A percentile compares a stretch with the other conserved stretches of the same genome.
Conservation (phyloP, 2,888 invertebrate genomes). For the Acleris laterana region DNA sequence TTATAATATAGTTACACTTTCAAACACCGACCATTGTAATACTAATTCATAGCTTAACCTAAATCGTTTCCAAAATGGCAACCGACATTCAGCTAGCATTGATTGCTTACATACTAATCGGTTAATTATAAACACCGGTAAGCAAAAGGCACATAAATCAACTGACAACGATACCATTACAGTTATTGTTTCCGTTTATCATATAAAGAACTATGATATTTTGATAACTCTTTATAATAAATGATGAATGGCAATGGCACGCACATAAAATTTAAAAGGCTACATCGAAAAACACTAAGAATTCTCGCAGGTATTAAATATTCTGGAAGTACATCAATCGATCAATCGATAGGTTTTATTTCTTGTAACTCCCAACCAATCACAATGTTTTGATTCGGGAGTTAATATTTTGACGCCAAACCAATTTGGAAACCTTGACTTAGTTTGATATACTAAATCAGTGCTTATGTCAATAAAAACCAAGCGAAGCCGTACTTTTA, state of each 20-base stretch:
- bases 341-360: too few species aligned
- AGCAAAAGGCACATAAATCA: conserved; percentile 48
- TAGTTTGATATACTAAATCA: too few species aligned
- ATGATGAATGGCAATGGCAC: neutral
- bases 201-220: neutral
- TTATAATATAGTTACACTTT: conserved; percentile 56
- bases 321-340: too few species aligned
- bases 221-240: neutral
- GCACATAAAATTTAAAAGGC: neutral
- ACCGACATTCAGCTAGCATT: conserved; percentile 44
- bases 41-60: conserved; percentile 47
- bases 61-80: conserved; percentile 68
- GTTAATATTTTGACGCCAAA: too few species aligned
- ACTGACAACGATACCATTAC: conserved; percentile 5
- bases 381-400: too few species aligned
- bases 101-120: conserved; percentile 51
- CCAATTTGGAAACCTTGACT: too few species aligned
- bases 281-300: neutral
- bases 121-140: conserved; percentile 52
- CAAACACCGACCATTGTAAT: conserved; percentile 57
- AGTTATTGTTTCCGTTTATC: conserved; percentile 1
- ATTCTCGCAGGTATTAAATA: too few species aligned
- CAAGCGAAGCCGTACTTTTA: too few species aligned
- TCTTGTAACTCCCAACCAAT: too few species aligned
- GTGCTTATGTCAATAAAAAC: too few species aligned